Conservation (phyloP, 2,797 vertebrate species). For the Lophotriccus pileatus region DNA sequence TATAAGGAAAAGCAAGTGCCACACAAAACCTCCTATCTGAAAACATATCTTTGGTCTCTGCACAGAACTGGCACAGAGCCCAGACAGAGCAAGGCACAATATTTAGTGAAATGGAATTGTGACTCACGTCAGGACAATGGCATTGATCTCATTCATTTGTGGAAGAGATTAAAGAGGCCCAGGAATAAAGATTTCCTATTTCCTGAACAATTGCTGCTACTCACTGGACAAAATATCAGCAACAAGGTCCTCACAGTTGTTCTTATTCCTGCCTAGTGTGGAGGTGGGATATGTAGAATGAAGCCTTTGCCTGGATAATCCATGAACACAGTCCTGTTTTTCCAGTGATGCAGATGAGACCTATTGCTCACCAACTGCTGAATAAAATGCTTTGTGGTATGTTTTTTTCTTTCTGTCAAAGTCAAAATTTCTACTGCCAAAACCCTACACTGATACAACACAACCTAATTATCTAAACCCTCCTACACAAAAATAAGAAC, state of each 20-base stretch:
- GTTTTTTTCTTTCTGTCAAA: not conserved
- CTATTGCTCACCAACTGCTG: not conserved
- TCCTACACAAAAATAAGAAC: not conserved
- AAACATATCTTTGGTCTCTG: not conserved
- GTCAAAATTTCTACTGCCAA: not conserved
- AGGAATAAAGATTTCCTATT: conserved; percentile 43
- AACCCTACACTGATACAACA: accelerated
- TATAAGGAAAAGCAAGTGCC: not conserved
- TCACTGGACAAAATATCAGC: not conserved
- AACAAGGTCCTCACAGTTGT: not conserved
- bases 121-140: conserved; percentile 1
- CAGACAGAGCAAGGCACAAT: not conserved
- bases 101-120: not conserved
- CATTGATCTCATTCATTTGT: not conserved
- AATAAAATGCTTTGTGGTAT: not conserved
- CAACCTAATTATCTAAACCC: not conserved
- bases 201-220: not conserved
- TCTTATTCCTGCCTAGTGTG: not conserved
- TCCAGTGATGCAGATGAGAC: not conserved
- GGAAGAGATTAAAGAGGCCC: conserved; percentile 6
- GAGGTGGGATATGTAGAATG: not conserved
- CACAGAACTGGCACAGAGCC: not conserved
- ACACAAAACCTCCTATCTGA: not conserved
- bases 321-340: not conserved
- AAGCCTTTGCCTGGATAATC: not conserved